Evolutionary conservation across 2,797 vertebrate species (phyloP).

Genomic region (Pangasius mekongensis): DNA sequence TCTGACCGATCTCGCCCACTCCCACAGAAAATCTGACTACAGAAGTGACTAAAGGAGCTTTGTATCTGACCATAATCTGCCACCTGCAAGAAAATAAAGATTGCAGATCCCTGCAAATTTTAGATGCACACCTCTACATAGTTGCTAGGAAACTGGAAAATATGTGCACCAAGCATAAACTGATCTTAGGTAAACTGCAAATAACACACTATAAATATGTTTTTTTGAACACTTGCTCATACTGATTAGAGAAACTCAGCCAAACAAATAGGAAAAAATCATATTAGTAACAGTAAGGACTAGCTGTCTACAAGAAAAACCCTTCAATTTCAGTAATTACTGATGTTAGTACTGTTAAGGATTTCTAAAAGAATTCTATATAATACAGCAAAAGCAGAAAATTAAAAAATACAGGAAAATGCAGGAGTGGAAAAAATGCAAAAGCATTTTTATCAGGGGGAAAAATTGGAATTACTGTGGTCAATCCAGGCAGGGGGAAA

Average conservation of each 20-base stretch:
- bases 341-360: not conserved
- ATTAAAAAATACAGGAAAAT: no score
- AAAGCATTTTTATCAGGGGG: no score
- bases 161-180: not conserved
- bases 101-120: not conserved
- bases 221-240: not conserved
- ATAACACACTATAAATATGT: not conserved
- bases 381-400: not conserved
- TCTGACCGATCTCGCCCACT: not conserved
- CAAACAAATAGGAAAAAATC: not conserved
- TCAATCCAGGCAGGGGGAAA: not conserved
- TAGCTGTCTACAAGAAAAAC: not conserved
- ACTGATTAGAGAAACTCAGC: not conserved
- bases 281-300: not conserved
- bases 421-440: no score
- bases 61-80: not conserved
- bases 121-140: constrained; percentile 1
- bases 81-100: not conserved
- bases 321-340: not conserved
- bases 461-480: not conserved
- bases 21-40: not conserved
- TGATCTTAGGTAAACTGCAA: not conserved
- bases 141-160: constrained; percentile 16
- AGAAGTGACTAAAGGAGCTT: not conserved
- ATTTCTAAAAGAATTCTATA: not conserved